A percentile compares a stretch with the other conserved stretches of the same genome.
These are phyloP conservation scores for Brachionus manjavacas DNA, from an alignment of 1,140 invertebrate species.

Conservation along the genomic window DNA sequence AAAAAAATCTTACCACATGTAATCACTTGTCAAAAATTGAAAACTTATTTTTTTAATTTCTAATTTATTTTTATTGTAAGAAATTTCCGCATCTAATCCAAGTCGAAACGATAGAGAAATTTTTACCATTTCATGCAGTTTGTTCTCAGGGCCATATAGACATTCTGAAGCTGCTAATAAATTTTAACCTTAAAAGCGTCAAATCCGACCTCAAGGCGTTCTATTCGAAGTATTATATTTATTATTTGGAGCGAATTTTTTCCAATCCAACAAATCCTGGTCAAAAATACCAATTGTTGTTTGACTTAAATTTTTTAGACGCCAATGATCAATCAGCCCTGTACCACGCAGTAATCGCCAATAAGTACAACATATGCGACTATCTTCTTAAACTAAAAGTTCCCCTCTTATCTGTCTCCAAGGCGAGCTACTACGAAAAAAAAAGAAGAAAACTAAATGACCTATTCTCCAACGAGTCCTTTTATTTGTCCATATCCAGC, in stretches of 20 bases:
- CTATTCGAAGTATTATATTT: constrained; percentile 65
- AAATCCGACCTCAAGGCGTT: constrained; percentile 45
- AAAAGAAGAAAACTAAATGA: not conserved
- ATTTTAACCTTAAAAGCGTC: constrained; percentile 49
- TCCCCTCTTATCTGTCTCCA: not conserved
- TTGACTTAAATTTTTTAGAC: constrained; percentile 53
- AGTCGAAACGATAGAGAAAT: constrained; percentile 79
- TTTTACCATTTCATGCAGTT: constrained; percentile 85
- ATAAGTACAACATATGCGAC: constrained; percentile 46
- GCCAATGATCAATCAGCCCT: constrained; percentile 48
- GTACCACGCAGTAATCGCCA: constrained; percentile 49
- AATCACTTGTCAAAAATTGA: not conserved
- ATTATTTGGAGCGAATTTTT: constrained; percentile 72
- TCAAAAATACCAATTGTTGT: constrained; percentile 53
- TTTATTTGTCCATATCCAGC: not conserved
- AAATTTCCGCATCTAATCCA: constrained; percentile 64
- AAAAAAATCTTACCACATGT: too few relatives aligned
- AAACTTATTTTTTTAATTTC: not conserved
- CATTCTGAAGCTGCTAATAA: constrained; percentile 66
- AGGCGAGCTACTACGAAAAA: not conserved
- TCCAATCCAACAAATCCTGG: constrained; percentile 64
- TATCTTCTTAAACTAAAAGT: constrained; percentile 45
- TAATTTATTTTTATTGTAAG: constrained; percentile 49
- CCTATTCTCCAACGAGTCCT: not conserved
- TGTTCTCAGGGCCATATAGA: constrained; percentile 76